A percentile compares a stretch with the other conserved stretches of the same genome.
Conservation (phyloP, 2,113 vertebrate genomes). For the Myocastor coypus region DNA sequence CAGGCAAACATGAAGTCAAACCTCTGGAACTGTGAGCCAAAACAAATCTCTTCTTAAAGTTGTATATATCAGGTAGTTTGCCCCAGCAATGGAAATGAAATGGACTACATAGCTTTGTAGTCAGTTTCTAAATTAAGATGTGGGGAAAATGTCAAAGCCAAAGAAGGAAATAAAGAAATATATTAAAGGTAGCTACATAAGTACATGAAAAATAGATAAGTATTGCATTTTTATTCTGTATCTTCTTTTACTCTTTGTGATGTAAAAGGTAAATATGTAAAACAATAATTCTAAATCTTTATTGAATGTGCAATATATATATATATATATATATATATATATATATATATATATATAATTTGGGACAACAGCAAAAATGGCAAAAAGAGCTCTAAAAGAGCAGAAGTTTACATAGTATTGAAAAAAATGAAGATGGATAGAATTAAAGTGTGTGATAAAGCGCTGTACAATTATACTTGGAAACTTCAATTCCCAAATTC, state of each 20-base stretch:
- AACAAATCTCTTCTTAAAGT: no score
- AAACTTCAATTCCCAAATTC: not conserved
- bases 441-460: not conserved
- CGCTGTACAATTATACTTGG: not conserved
- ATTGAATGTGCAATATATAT: no score
- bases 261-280: not conserved
- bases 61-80: not conserved
- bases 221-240: no score
- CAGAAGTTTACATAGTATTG: not conserved
- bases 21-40: no score
- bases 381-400: not conserved
- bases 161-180: conserved; percentile 13
- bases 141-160: not conserved
- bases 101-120: not conserved
- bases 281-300: not conserved
- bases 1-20: no score
- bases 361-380: not conserved
- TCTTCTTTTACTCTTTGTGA: no score
- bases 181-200: not conserved
- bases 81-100: not conserved
- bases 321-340: no score
- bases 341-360: not conserved
- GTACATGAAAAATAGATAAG: no score
- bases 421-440: not conserved
- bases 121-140: not conserved